phyloP scores from a whole-genome alignment of 1,140 invertebrate genomes.

The Hylaeus volcanicus region DNA sequence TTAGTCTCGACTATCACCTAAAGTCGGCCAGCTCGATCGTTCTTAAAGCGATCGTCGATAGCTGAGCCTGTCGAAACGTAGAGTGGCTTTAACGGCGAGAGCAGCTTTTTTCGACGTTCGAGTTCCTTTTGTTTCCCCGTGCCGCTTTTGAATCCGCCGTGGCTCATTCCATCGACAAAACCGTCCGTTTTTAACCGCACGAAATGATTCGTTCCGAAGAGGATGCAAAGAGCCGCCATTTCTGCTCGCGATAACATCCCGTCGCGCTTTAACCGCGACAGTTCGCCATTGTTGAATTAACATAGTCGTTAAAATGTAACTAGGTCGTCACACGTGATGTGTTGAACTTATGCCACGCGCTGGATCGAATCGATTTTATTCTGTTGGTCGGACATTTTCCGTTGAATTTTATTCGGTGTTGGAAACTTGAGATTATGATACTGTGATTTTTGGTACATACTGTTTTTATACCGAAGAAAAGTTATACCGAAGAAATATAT shows the following conservation, averaged over 20 bases:
- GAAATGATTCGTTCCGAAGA: constrained; percentile 51
- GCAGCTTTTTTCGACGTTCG: background rate
- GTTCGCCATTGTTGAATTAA: constrained; percentile 68
- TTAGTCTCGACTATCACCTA: too few species aligned
- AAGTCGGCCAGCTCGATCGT: background rate
- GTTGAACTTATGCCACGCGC: background rate
- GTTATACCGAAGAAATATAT: too few species aligned
- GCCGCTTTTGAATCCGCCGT: background rate
- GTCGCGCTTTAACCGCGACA: constrained; percentile 55
- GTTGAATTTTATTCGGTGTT: too few species aligned
- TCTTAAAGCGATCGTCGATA: background rate
- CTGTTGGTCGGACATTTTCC: too few species aligned
- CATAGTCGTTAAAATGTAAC: constrained; percentile 67
- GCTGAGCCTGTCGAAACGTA: background rate
- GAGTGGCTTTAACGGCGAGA: background rate
- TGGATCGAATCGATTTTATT: background rate
- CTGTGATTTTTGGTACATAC: too few species aligned
- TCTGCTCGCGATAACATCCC: constrained; percentile 54
- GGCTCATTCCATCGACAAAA: constrained; percentile 13
- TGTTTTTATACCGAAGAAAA: too few species aligned
- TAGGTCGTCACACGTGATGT: constrained; percentile 48
- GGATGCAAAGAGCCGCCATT: constrained; percentile 33
- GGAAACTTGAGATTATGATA: too few species aligned
- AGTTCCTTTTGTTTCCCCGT: background rate
- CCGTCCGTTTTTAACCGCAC: constrained; percentile 1